A percentile compares a stretch with the other conserved stretches of the same genome.
Conservation (phyloP, 1,140 invertebrate species). For the Sitophilus oryzae region DNA sequence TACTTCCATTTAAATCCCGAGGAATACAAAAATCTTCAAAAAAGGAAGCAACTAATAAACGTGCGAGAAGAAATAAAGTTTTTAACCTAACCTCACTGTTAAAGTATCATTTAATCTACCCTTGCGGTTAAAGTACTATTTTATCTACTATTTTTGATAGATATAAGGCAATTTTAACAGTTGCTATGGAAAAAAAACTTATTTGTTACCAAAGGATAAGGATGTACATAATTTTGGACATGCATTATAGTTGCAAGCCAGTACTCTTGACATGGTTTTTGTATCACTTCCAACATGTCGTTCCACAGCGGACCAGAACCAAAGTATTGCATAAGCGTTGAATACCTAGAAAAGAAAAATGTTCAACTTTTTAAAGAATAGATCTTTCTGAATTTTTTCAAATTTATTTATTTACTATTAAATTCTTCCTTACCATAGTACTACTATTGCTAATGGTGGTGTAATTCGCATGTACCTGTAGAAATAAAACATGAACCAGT, state of each 20-base stretch:
- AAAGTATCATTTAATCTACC: no score
- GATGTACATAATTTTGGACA: constrained; percentile 31
- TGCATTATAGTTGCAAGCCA: constrained; percentile 30
- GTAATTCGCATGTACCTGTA: constrained; percentile 32
- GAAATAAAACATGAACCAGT: constrained; percentile 32
- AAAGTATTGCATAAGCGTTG: constrained; percentile 26
- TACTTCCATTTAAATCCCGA: no score
- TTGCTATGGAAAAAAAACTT: no score
- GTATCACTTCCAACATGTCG: constrained; percentile 26
- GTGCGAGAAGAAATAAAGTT: no score
- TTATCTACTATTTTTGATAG: no score
- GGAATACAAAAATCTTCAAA: no score
- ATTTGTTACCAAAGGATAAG: constrained; percentile 28
- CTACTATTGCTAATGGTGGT: constrained; percentile 26
- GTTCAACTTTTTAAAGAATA: not conserved
- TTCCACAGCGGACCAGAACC: constrained; percentile 32
- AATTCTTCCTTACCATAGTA: constrained; percentile 22
- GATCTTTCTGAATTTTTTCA: not conserved
- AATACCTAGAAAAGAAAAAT: constrained; percentile 8
- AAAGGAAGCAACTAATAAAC: no score
- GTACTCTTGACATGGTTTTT: constrained; percentile 28
- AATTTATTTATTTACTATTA: no score
- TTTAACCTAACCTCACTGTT: no score
- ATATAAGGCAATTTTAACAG: no score
- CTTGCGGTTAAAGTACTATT: no score